These are phyloP conservation scores for Antigone vipio DNA, from an alignment of 2,113 vertebrate genomes.

Conservation along the genomic window DNA sequence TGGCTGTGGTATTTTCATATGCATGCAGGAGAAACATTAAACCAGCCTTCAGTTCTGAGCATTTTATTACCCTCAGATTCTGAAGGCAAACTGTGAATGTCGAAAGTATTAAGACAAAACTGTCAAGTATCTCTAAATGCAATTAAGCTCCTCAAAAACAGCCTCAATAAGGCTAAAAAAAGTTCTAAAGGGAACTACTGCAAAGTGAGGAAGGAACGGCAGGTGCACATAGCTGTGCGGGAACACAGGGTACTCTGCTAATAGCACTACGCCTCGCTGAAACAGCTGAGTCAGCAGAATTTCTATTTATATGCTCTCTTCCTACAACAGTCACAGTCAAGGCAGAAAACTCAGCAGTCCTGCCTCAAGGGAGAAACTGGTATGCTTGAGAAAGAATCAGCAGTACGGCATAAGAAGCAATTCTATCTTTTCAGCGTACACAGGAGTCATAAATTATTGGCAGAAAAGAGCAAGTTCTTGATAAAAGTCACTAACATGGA, in stretches of 20 bases:
- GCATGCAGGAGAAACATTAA: not conserved
- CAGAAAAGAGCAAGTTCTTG: not conserved
- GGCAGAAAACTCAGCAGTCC: slow-evolving; percentile 31
- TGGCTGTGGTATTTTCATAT: not conserved
- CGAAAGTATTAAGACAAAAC: not conserved
- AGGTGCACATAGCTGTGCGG: slow-evolving; percentile 45
- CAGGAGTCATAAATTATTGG: not conserved
- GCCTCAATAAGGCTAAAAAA: not conserved
- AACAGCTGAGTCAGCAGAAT: slow-evolving; percentile 63
- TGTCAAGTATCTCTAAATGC: not conserved
- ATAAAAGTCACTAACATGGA: not conserved
- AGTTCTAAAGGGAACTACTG: slow-evolving; percentile 40
- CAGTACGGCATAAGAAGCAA: not conserved
- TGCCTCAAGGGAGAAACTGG: not conserved
- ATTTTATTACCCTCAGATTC: not conserved
- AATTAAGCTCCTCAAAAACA: slow-evolving; percentile 3
- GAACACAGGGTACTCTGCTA: slow-evolving; percentile 64
- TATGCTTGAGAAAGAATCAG: not conserved
- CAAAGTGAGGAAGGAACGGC: slow-evolving; percentile 61
- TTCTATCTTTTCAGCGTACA: not conserved
- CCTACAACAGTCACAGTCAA: slow-evolving; percentile 23
- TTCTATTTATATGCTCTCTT: slow-evolving; percentile 58
- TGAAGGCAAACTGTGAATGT: not conserved
- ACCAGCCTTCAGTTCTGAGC: not conserved
- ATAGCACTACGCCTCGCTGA: slow-evolving; percentile 42